These are phyloP conservation scores for Casuarius casuarius DNA, from an alignment of 2,113 vertebrate species.

Conservation along the genomic window DNA sequence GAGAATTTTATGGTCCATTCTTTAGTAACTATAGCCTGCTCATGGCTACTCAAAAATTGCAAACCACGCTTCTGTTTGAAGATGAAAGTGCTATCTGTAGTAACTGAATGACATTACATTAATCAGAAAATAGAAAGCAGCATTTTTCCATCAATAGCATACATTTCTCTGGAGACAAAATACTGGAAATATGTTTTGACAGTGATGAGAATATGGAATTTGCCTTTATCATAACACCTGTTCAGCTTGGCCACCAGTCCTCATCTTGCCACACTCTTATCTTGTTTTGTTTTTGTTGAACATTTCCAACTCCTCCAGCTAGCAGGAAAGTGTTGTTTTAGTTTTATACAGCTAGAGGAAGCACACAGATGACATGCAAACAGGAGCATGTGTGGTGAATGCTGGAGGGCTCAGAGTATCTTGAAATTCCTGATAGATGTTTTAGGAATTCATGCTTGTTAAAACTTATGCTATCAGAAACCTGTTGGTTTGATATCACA, in stretches of 20 bases:
- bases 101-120: not conserved
- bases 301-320: not conserved
- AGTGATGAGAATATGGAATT: not conserved
- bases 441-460: not conserved
- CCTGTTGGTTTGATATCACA: not conserved
- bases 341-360: not conserved
- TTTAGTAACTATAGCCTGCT: not conserved
- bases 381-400: not conserved
- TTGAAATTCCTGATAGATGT: not conserved
- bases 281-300: constrained; percentile 14
- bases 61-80: not conserved
- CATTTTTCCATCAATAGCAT: not conserved
- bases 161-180: not conserved
- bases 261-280: not conserved
- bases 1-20: not conserved
- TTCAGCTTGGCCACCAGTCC: not conserved
- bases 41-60: not conserved
- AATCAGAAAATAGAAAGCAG: not conserved
- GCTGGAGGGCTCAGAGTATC: not conserved
- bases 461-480: not conserved
- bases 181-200: not conserved
- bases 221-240: not conserved
- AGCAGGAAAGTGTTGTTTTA: not conserved
- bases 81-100: not conserved
- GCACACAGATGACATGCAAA: not conserved